These are phyloP conservation scores for Aproaerema taeniolella DNA, from an alignment of 2,888 invertebrate genomes.

Conservation along the genomic window DNA sequence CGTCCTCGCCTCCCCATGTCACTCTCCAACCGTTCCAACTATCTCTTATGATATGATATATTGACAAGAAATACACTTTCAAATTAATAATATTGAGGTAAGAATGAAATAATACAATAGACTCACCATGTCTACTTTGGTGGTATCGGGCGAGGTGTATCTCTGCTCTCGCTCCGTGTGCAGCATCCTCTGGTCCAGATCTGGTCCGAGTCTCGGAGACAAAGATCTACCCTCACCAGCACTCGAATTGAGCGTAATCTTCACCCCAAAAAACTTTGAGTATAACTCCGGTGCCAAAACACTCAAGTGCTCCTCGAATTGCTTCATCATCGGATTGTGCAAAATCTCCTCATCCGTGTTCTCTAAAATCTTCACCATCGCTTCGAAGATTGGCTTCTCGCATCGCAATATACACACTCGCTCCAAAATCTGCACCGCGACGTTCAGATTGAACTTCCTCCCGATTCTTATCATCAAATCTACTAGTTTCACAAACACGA, in stretches of 20 bases:
- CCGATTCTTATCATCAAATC: constrained; percentile 35
- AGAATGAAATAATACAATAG: neutral
- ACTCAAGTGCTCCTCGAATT: constrained; percentile 45
- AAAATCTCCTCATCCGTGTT: constrained; percentile 41
- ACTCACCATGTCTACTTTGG: constrained; percentile 52
- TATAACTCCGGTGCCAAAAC: too few species aligned
- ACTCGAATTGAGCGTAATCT: too few species aligned
- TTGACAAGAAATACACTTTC: too few species aligned
- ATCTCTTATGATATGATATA: too few species aligned
- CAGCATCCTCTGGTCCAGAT: constrained; percentile 12
- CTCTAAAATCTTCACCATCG: constrained; percentile 39
- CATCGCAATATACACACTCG: constrained; percentile 50
- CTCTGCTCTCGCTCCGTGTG: constrained; percentile 24
- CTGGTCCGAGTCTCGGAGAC: too few species aligned
- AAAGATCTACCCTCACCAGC: too few species aligned
- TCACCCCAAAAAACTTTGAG: too few species aligned
- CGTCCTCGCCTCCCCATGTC: too few species aligned
- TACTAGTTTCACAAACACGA: constrained; percentile 45
- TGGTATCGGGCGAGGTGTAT: constrained; percentile 51
- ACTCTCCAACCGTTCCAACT: too few species aligned
- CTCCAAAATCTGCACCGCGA: constrained; percentile 44
- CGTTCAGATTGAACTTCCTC: constrained; percentile 31
- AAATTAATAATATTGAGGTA: too few species aligned
- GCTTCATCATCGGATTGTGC: constrained; percentile 30
- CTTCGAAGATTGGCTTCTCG: constrained; percentile 35